Base-by-base conservation (phyloP, 2,888 invertebrate species). In the Noctua fimbriata region DNA sequence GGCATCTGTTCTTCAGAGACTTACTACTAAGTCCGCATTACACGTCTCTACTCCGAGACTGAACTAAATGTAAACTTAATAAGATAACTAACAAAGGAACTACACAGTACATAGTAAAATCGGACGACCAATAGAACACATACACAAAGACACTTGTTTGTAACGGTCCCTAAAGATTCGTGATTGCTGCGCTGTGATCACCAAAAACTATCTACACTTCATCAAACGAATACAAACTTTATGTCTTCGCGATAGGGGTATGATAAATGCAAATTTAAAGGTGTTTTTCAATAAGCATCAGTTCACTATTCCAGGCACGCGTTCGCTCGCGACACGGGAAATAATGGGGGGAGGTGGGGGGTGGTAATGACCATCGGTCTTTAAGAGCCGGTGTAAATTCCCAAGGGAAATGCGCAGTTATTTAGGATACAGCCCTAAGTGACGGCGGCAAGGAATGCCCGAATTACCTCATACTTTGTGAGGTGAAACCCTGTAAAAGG, bases 251-350 rank as follows among this genome's bases (percentile, higher is more conserved):
- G 0, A 18, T 80, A 88, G 84, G 49, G 32, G 55, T n/a, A 49
- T 24, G 14, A 14, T 18, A 16, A 44, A 65, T 74, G 91, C 78
- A 89, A 73, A 81, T 55, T 36, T 87, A 90, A 78, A 70, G 78
- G 88, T 87, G 92, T 90, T 79, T 89, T 91, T 87, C 90, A 90
- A 87, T 93, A 92, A 93, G 92, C 90, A 90, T 90, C 87, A 85
- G 89, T 92, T 93, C 88, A 88, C 89, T 89, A 94, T 94, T 93
- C 93, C 55, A 84, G 86, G 91, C 94, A 93, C 94, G 94, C 88
- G 79, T 89, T 84, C 81, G 79, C 83, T 88, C 80, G 90, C 90
- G 93, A 94, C 94, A 93, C 90, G 90, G 92, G 90, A 92, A 92
- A 91, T 93, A 93, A 92, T 92, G 90, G 91, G 80, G 83, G 89